Base-by-base conservation (phyloP, 2,113 vertebrate genomes). In the Tyto alba region DNA sequence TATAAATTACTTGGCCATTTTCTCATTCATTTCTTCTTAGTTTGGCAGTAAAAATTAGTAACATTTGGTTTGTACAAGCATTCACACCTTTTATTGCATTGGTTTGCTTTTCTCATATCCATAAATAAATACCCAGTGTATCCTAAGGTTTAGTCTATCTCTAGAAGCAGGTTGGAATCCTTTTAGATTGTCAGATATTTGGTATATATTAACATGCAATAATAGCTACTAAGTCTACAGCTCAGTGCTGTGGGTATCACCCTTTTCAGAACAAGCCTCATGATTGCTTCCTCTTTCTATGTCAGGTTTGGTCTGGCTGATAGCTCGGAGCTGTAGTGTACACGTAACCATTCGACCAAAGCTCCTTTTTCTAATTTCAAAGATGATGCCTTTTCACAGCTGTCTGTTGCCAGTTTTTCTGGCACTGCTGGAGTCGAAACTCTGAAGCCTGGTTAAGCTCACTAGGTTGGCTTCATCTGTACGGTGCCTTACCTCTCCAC, bases 401-500 rank as follows among this genome's bases (percentile, higher is more conserved):
- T 50, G 36, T 73, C 13, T 52, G 0, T 38, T 85, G 26, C 36
- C 34, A 41, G 17, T 29, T 91, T 32, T 75, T 60, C 36, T 66
- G 55, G n/a, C 25, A 7, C 69, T 59, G 48, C 48, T 85, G 43
- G n/a, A 53, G 25, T 53, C 40, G 23, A 55, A 16, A 30, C 21
- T 29, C 43, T 80, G 92, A 68, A 68, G 48, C 17, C 21, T 16
- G 23, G 12, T 45, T 66, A 64, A 30, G 29, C 40, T 53, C 59
- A 3, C 6, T 15, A 50, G 60, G 14, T 12, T 90, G 69, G 26
- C 55, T 96, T 88, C 21, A 36, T 57, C 78, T 55, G 21, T 25
- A 15, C 0, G 0, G 27, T 77, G n/a, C 16, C 38, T 84, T 73
- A 20, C 16, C 26, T 67, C 15, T 82, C 36, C 9, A 2, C 26